Evolutionary conservation across 2,113 vertebrate species (phyloP).

Genomic region (Megaceryle maxima): DNA sequence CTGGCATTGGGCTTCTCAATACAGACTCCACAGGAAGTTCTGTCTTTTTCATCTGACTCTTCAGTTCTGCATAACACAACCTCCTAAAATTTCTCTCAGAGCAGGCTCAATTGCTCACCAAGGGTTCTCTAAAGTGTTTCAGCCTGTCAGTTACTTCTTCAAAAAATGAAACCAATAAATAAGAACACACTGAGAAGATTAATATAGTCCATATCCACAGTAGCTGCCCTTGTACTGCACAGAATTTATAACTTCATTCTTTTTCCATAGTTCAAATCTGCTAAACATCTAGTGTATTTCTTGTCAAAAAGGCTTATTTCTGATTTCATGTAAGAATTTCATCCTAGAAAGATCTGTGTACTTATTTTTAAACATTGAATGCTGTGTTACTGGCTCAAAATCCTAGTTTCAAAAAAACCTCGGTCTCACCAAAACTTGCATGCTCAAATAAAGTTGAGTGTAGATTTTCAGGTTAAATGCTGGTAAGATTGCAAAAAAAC

Average conservation of each 20-base stretch:
- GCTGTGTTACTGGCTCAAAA: not conserved
- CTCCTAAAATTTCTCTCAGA: not conserved
- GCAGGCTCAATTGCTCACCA: not conserved
- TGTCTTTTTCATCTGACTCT: not conserved
- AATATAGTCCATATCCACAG: not conserved
- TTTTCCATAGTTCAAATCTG: not conserved
- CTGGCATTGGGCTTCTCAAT: accelerated
- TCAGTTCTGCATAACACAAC: not conserved
- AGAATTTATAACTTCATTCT: not conserved
- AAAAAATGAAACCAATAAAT: not conserved
- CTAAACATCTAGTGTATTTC: not conserved
- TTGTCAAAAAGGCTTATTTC: not conserved
- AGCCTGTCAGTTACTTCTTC: not conserved
- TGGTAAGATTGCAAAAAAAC: not conserved
- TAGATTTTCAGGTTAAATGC: not conserved
- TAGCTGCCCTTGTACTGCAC: not conserved
- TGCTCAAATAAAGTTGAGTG: not conserved
- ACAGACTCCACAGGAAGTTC: accelerated
- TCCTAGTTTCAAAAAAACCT: not conserved
- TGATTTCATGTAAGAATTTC: not conserved
- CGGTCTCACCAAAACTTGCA: not conserved
- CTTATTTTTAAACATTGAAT: not conserved
- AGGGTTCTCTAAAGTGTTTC: not conserved
- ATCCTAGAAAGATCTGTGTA: not conserved
- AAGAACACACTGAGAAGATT: not conserved